Conservation (phyloP, 2,888 invertebrate species). For the Agrochola lychnidis region DNA sequence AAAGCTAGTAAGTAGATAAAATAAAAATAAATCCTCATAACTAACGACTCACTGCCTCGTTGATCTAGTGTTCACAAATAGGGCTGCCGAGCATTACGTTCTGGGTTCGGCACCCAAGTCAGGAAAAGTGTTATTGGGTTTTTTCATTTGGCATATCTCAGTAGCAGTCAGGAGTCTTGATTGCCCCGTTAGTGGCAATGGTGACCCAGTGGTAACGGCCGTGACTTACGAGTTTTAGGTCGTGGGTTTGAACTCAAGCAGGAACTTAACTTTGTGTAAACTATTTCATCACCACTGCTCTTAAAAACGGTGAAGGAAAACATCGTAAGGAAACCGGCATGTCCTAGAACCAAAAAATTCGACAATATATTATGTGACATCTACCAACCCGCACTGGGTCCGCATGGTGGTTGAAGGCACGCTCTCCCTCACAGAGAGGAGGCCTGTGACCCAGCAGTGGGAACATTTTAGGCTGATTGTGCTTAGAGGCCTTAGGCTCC, state of each 20-base stretch:
- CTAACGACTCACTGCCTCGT: not conserved
- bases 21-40: too few species aligned
- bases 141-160: not conserved
- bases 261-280: not conserved
- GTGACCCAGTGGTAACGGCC: not conserved
- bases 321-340: not conserved
- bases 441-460: not conserved
- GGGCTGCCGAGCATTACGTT: not conserved
- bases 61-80: not conserved
- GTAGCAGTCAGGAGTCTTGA: not conserved
- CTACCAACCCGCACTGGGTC: not conserved
- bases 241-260: not conserved
- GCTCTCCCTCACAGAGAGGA: not conserved
- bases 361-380: not conserved
- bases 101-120: not conserved
- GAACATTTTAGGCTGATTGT: not conserved
- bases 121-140: not conserved
- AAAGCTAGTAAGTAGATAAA: too few species aligned
- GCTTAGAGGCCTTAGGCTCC: not conserved
- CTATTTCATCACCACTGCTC: not conserved
- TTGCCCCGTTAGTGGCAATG: not conserved
- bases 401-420: not conserved
- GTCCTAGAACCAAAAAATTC: too few species aligned
- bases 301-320: not conserved
- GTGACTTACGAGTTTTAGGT: not conserved